Base-by-base conservation (phyloP, 2,113 vertebrate species). In the Melanotaenia duboulayi region DNA sequence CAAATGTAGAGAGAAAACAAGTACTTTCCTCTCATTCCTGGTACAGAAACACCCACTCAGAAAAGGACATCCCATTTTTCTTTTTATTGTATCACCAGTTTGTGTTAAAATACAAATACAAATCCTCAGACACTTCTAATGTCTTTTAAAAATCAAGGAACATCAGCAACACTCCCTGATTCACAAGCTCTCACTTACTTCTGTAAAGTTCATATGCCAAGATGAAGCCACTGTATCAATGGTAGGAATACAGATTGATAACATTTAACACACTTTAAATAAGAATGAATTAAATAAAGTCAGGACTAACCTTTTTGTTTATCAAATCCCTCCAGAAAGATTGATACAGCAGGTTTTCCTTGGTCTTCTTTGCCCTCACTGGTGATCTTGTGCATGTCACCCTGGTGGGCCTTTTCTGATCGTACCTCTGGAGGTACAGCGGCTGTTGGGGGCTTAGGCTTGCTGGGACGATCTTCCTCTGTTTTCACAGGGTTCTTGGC, bases 281-380 rank as follows among this genome's bases (percentile, higher is more conserved):
- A 28, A 28, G 5, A 37, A 7, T 10, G 2, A 6, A n/a, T n/a
- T 6, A 12, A 46, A 48, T 20, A 74, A 13, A 49, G 23, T 25
- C 14, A 12, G 11, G n/a, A 78, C 85, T 95, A 94, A 99, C 97
- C 96, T 97, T 96, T 94, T 71, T 95, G 83, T 82, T 91, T 94
- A 79, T 84, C 76, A 48, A 93, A 90, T 51, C 77, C 86, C 22
- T 74, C 25, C 69, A 92, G 49, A 42, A 92, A 57, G 65, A 68
- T 16, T 8, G 85, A 42, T 7, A 49, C 62, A 12, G 65, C 42
- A 4, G 76, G 64, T 56, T 88, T 91, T 25, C 74, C 87, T 8
- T 76, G 40, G 35, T 91, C 89, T 76, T 44, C 89, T 48, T 84
- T 56, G 80, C 83, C 81, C 90, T 95, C 0, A 52, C 72, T 46